Evolutionary conservation across 2,888 invertebrate genomes (phyloP).

Genomic region (Tetragnatha montana): DNA sequence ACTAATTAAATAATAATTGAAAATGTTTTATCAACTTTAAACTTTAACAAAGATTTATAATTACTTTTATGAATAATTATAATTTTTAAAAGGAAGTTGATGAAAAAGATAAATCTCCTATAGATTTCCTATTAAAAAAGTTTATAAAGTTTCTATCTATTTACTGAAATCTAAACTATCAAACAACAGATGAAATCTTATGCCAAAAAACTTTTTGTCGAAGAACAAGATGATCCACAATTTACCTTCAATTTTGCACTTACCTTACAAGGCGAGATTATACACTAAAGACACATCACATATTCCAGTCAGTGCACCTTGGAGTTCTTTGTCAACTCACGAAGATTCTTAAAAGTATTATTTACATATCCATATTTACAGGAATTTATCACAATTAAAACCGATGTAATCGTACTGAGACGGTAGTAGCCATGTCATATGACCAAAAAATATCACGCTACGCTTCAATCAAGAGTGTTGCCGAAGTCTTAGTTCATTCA

Average conservation of each 20-base stretch:
- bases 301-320: not conserved
- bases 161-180: not conserved
- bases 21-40: no score
- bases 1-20: no score
- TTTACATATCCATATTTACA: constrained; percentile 36
- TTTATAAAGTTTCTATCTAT: no score
- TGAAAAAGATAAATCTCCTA: no score
- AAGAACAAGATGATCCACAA: not conserved
- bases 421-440: not conserved
- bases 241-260: not conserved
- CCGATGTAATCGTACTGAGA: not conserved
- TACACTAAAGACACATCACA: not conserved
- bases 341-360: not conserved
- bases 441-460: not conserved
- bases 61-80: no score
- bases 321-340: not conserved
- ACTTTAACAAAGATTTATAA: no score
- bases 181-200: not conserved
- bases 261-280: not conserved
- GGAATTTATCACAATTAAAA: constrained; percentile 45
- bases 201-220: not conserved
- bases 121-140: no score
- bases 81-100: no score
- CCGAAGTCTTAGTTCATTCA: not conserved
- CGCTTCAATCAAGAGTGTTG: not conserved